Base-by-base conservation (phyloP, 2,113 vertebrate genomes). In the Bostrychus sinensis region DNA sequence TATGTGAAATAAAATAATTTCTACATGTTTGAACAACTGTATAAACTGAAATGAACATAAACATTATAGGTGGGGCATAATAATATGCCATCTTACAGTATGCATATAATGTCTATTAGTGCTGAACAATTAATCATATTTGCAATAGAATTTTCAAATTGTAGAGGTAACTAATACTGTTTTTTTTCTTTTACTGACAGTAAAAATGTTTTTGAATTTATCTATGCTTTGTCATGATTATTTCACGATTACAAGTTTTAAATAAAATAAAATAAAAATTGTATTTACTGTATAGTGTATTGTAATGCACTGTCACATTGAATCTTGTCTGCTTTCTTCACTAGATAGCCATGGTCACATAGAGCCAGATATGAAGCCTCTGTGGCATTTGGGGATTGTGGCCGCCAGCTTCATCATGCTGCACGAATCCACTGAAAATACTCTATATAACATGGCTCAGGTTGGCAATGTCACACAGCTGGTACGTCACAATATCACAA, bases 401-500 rank as follows among this genome's bases (percentile, higher is more conserved):
- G 95, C 94, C 43, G 86, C 94, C 58, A 94, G 94, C 78, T 94
- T 92, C 0, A 26, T 96, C 63, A 93, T 92, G 89, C 94, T 96
- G 90, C 91, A 91, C 10, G 93, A 96, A 66, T 96, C 96, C 7
- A 96, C 87, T 0, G 95, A 98, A 78, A 78, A 92, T 56, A 95
- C 95, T 0, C 86, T 90, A 43, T 93, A 93, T 82, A 93, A 94
- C 32, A 64, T 97, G 77, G 91, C 85, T 66, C 93, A 94, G 74
- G 86, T 98, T 28, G 88, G 93, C 79, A 93, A 72, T 2, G 78
- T 98, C 77, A 94, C 91, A n/a, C 95, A 98, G 89, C 90, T 92
- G 95, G 97, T 97, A 81, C 86, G 95, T 19, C n/a, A 1, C 20
- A 12, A 37, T 0, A 48, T 54, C 23, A 22, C 11, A 1, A 5